phyloP scores from a whole-genome alignment of 2,797 vertebrate genomes.

The Lepilemur septentrionalis region DNA sequence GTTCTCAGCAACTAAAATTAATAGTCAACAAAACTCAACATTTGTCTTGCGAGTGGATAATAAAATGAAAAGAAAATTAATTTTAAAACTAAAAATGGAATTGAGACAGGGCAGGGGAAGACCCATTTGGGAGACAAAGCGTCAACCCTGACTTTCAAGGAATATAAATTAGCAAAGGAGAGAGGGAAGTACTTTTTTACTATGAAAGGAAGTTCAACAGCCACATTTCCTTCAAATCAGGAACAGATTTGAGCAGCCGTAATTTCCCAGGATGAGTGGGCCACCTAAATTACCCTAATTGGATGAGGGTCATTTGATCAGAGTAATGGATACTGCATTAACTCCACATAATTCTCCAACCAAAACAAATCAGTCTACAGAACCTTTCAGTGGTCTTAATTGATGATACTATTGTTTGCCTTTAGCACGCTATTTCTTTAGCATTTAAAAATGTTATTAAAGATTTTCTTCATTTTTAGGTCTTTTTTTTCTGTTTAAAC shows the following conservation, averaged over 20 bases:
- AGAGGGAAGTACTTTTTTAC: not conserved
- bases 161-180: not conserved
- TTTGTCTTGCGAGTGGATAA: not conserved
- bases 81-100: constrained; percentile 32
- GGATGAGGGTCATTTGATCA: constrained; percentile 29
- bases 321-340: not conserved
- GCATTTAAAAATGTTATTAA: not conserved
- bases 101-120: not conserved
- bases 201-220: constrained; percentile 33
- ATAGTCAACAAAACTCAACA: constrained; percentile 9
- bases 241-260: constrained; percentile 4
- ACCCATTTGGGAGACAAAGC: not conserved
- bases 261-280: constrained; percentile 15
- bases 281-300: constrained; percentile 28
- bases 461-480: not conserved
- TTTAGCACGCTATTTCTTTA: not conserved
- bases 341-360: constrained; percentile 24
- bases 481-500: not conserved
- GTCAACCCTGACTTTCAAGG: not conserved
- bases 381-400: not conserved
- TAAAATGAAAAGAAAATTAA: not conserved
- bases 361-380: constrained; percentile 37
- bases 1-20: not conserved
- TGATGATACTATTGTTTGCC: not conserved
- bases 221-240: constrained; percentile 40